These are phyloP conservation scores for Brenthis hecate DNA, from an alignment of 2,888 invertebrate genomes.

Conservation along the genomic window DNA sequence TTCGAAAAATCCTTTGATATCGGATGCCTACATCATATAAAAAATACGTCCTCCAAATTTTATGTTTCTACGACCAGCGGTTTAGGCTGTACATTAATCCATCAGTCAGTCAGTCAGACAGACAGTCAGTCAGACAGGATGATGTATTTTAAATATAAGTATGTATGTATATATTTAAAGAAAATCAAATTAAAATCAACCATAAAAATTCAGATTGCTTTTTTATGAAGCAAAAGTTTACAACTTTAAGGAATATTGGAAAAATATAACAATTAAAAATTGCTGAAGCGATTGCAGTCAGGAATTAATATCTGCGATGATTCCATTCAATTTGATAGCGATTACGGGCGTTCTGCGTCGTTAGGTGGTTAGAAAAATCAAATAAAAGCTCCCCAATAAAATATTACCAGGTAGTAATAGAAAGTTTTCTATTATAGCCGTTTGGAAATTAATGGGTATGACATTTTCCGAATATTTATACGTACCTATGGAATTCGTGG, in stretches of 20 bases:
- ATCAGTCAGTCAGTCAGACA: too few relatives aligned
- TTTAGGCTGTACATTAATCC: too few relatives aligned
- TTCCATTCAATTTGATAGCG: conserved; percentile 29
- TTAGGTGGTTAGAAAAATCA: conserved; percentile 36
- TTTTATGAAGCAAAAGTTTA: too few relatives aligned
- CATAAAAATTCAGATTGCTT: too few relatives aligned
- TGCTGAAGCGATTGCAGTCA: background rate
- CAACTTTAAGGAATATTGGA: background rate
- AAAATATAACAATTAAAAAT: conserved; percentile 14
- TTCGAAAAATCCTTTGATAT: too few relatives aligned
- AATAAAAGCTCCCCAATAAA: conserved; percentile 19
- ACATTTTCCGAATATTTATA: too few relatives aligned
- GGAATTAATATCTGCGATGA: conserved; percentile 22
- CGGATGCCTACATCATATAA: too few relatives aligned
- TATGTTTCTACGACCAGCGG: too few relatives aligned
- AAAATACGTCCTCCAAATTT: too few relatives aligned
- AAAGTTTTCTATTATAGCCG: conserved; percentile 1
- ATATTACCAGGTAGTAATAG: conserved; percentile 14
- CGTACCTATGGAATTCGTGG: too few relatives aligned
- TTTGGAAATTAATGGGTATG: background rate
- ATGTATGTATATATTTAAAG: background rate
- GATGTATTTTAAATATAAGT: too few relatives aligned
- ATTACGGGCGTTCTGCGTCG: conserved; percentile 36
- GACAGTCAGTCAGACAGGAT: too few relatives aligned
- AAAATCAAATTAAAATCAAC: background rate